Conservation (phyloP, 2,888 invertebrate genomes). For the Thalpophila matura region DNA sequence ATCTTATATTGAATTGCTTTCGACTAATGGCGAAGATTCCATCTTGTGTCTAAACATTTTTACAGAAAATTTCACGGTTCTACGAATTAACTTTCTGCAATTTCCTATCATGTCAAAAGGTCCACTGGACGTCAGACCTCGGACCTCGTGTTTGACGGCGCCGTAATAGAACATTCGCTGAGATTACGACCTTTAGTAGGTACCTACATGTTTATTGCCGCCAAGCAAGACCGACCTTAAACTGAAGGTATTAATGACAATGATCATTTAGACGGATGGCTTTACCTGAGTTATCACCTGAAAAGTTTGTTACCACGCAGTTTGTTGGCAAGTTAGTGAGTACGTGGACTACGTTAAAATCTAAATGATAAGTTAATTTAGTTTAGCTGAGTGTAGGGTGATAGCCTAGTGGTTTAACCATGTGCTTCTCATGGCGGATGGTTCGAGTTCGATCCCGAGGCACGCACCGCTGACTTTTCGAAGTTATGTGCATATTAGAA, state of each 20-base stretch:
- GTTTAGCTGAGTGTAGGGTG: too few relatives aligned
- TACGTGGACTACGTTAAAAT: background rate
- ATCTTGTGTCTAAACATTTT: too few relatives aligned
- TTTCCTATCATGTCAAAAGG: background rate
- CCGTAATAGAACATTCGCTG: constrained; percentile 52
- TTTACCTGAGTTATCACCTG: background rate
- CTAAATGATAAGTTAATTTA: too few relatives aligned
- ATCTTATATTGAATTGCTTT: too few relatives aligned
- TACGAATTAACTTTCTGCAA: constrained; percentile 13
- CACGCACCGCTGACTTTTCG: too few relatives aligned
- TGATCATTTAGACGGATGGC: constrained; percentile 43
- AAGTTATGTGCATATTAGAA: too few relatives aligned
- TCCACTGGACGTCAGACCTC: constrained; percentile 27
- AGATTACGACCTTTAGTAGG: constrained; percentile 49
- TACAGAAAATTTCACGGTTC: too few relatives aligned
- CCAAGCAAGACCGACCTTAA: constrained; percentile 36
- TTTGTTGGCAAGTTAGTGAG: background rate
- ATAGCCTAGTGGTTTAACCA: too few relatives aligned
- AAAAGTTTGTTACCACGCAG: constrained; percentile 7
- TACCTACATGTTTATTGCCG: constrained; percentile 53
- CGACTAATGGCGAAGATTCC: too few relatives aligned
- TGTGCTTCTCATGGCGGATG: too few relatives aligned
- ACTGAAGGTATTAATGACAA: constrained; percentile 37
- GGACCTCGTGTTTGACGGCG: constrained; percentile 27
- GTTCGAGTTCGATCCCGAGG: too few relatives aligned